Evolutionary conservation across 2,888 invertebrate species (phyloP).

Genomic region (Leptinotarsa haldemani): DNA sequence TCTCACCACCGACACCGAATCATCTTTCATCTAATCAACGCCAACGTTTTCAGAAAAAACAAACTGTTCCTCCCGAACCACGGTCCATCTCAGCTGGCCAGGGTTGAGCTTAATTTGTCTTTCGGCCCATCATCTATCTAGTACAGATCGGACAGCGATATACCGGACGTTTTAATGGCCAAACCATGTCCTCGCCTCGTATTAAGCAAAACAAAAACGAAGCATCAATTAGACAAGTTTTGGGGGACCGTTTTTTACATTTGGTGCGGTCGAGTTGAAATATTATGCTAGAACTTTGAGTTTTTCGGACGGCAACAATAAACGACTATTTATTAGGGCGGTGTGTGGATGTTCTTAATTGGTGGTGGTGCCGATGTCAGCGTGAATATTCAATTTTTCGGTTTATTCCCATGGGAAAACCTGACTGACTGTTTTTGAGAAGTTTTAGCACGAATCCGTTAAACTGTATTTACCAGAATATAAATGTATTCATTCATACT

Average conservation of each 20-base stretch:
- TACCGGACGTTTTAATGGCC: conserved; percentile 77
- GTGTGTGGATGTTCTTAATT: conserved; percentile 14
- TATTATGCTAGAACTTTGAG: conserved; percentile 42
- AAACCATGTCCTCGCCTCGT: conserved; percentile 73
- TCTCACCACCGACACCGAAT: neutral
- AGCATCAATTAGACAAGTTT: conserved; percentile 72
- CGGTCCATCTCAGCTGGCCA: conserved; percentile 9
- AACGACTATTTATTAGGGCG: conserved; percentile 36
- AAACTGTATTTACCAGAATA: too few relatives aligned
- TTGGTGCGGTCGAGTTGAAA: conserved; percentile 37
- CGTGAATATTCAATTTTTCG: conserved; percentile 9
- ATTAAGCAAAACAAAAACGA: conserved; percentile 78
- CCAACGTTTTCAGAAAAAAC: conserved; percentile 7
- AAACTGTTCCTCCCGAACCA: conserved; percentile 16
- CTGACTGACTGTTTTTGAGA: neutral
- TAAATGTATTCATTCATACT: too few relatives aligned
- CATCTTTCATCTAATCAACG: conserved; percentile 11
- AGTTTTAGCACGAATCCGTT: neutral
- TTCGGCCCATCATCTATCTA: conserved; percentile 72
- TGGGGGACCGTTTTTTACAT: conserved; percentile 48
- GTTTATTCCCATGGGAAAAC: conserved; percentile 14
- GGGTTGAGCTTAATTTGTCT: conserved; percentile 65
- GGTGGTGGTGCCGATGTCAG: conserved; percentile 9
- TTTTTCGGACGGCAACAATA: conserved; percentile 36
- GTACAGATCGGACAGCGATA: conserved; percentile 73